Conservation (phyloP, 2,113 vertebrate species). For the Podocnemis expansa region DNA sequence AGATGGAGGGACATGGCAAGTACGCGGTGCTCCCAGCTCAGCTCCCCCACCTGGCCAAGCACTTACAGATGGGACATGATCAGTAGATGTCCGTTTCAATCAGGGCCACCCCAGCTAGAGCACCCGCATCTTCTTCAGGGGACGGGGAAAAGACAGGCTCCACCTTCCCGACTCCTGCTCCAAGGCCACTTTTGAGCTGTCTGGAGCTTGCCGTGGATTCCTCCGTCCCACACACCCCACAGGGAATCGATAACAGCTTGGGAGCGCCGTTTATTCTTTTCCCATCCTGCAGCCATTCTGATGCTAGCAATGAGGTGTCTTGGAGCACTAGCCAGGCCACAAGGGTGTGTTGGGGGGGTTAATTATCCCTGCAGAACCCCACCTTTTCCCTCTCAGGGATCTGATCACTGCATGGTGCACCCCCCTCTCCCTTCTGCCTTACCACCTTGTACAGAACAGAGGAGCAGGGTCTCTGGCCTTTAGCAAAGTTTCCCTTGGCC, state of each 20-base stretch:
- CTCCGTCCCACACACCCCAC: background rate
- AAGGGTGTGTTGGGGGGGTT: background rate
- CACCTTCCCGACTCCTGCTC: background rate
- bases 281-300: conserved; percentile 7
- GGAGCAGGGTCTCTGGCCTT: background rate
- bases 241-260: background rate
- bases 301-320: conserved; percentile 75
- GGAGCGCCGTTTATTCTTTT: background rate
- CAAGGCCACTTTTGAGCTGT: background rate
- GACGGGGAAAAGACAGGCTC: background rate
- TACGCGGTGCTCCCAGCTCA: background rate
- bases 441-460: background rate
- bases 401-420: conserved; percentile 30
- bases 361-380: background rate
- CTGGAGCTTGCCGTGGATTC: background rate
- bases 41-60: background rate
- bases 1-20: background rate
- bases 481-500: background rate
- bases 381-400: background rate
- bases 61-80: background rate
- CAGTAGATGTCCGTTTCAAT: background rate
- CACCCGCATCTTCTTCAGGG: background rate
- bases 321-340: background rate
- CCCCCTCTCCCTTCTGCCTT: background rate
- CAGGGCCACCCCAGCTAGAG: background rate